Evolutionary conservation across 2,888 invertebrate genomes (phyloP), one percentile per base, ranked within the genome.

Genomic region (Hypena proboscidalis): DNA sequence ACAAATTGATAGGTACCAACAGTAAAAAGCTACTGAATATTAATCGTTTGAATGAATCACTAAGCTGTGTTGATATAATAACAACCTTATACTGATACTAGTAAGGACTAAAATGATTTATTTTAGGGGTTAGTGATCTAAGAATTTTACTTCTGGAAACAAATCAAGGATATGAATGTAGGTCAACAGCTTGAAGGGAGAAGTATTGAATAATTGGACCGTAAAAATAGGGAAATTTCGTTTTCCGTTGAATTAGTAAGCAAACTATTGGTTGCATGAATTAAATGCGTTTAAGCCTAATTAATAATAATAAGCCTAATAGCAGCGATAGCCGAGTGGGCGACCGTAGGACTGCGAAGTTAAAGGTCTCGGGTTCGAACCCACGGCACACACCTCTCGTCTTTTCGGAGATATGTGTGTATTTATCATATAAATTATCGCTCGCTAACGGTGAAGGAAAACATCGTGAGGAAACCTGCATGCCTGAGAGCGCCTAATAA

Each of bases 181-280:
- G 80, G 80, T 79, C 80, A 80, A 73, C 67, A 68, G 62, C 69
- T 54, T 58, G 61, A 66, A 67, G 65, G 67, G 74, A 63, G 57
- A 62, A 57, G 58, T 48, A 49, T 49, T 62, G 42, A 60, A 72
- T 77, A 74, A 76, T 79, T 77, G 73, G 75, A 72, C 67, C 67
- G 68, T 69, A 66, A 59, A 56, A 51, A 53, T 62, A 60, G 57
- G 55, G 63, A 63, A 65, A 63, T 63, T 69, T 69, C 64, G 71
- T 70, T 69, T 70, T 61, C 53, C 57, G 45, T 67, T 60, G 48
- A 61, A 58, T 63, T 63, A 51, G 63, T 21, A 40, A 29, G 40
- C 34, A 35, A 58, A 20, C 29, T 55, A 49, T 37, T 38, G 45
- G 41, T 51, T 55, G 21, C 7, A 37, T 31, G 4, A 7, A 3